Base-by-base conservation (phyloP, 2,888 invertebrate species). In the Ophion costatus region DNA sequence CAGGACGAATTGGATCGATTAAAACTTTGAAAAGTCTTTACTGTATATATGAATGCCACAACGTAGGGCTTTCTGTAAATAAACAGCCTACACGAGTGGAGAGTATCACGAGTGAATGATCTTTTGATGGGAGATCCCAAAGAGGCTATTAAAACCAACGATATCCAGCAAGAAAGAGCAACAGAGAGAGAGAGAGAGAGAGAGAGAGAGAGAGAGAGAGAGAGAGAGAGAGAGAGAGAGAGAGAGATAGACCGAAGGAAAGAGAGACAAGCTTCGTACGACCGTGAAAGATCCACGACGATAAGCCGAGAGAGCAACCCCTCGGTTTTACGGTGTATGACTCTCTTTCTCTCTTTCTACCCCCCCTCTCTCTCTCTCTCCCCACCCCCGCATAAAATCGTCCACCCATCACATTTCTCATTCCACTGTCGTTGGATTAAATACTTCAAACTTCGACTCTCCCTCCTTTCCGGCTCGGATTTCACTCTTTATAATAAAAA, bases 231-330 rank as follows among this genome's bases (percentile, higher is more conserved):
- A 85, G 80, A 75, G 81, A 64, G 74, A 75, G 81, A 64, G 74
- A 78, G 29, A n/a, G n/a, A n/a, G n/a, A n/a, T n/a, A n/a, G n/a
- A n/a, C n/a, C n/a, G n/a, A n/a, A n/a, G n/a, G n/a, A 66, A 29
- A 29, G 29, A 29, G 29, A 29, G 29, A 29, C 56, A 70, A 76
- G 67, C 79, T 87, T 82, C 83, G 86, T 86, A 89, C 89, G 88
- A 87, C 87, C 89, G 87, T 87, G 85, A 89, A 89, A 90, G 89
- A 89, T 90, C 83, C 83, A 84, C 85, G 77, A 86, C 82, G 90
- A 90, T 90, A 90, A 89, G 89, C 88, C 86, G 85, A 80, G 74
- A 77, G 80, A 84, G 82, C 82, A 79, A 82, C 82, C 84, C 84
- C 84, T 82, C 84, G 66, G 45, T 83, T 70, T 63, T 59, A 80